Evolutionary conservation across 2,113 vertebrate genomes (phyloP), one percentile per base, ranked within the genome.

Genomic region (Perca schrenkii): DNA sequence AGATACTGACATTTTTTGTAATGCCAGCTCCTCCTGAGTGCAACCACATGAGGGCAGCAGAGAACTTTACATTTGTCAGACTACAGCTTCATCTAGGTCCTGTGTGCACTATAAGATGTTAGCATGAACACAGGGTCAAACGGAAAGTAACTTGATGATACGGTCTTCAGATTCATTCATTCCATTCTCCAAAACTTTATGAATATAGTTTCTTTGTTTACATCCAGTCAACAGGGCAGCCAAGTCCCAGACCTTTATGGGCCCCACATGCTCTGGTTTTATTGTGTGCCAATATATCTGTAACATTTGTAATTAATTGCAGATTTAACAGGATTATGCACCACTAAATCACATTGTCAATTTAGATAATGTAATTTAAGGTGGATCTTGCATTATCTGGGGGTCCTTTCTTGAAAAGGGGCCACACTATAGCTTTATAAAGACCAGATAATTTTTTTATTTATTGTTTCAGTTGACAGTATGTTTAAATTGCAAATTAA

Each of bases 31-130:
- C 47, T 53, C 49, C 31, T 28, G 21, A 56, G 4, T 19, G 3
- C 11, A n/a, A 47, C 86, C 91, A 88, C 90, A 80, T 12, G 90
- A 61, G 68, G 90, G 87, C 87, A 92, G 87, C 81, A 91, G 84
- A 89, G 86, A 28, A 36, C 90, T 87, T 73, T 13, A 46, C 4
- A 4, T 54, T 49, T 52, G 56, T 60, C 43, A 69, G 36, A 79
- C 60, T 1, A 13, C 3, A 16, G 16, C 15, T 2, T 6, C 2
- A n/a, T 34, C 21, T 25, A 14, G 19, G 1, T 50, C 13, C 19
- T 0, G 3, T 25, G 53, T 21, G 6, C 28, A 47, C 25, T 17
- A 43, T 43, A 66, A n/a, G 21, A 25, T 63, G 19, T 71, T 34
- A 4, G 16, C 16, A 52, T 73, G 40, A 74, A 52, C 64, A 28